Evolutionary conservation across 2,888 invertebrate genomes (phyloP).

Genomic region (Ceraclea dissimilis): DNA sequence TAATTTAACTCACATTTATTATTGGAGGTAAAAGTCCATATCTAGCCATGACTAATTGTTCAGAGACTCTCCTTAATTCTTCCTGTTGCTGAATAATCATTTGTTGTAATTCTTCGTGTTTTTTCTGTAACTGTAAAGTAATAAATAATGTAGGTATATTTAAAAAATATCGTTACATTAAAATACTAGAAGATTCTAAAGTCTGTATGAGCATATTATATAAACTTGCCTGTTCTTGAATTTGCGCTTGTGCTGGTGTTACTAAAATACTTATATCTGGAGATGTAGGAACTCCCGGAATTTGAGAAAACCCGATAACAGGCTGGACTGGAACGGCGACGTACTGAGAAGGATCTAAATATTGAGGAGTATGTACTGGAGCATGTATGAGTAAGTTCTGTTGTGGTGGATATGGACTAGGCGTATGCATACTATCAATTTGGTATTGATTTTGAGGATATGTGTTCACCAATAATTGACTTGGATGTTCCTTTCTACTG

Average conservation of each 20-base stretch:
- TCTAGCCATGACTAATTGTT: slow-evolving; percentile 74
- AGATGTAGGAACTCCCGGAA: slow-evolving; percentile 34
- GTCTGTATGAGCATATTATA: background rate
- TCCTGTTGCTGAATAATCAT: slow-evolving; percentile 81
- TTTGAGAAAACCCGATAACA: slow-evolving; percentile 35
- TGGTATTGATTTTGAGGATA: background rate
- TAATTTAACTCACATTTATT: slow-evolving; percentile 19
- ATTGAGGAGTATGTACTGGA: slow-evolving; percentile 24
- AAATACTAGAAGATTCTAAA: slow-evolving; percentile 1
- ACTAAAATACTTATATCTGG: slow-evolving; percentile 22
- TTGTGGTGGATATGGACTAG: slow-evolving; percentile 16
- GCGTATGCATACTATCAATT: background rate
- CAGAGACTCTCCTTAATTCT: slow-evolving; percentile 77
- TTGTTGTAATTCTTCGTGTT: slow-evolving; percentile 79
- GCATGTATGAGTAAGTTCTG: slow-evolving; percentile 8
- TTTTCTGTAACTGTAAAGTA: slow-evolving; percentile 51
- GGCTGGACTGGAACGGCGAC: slow-evolving; percentile 34
- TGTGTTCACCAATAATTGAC: background rate
- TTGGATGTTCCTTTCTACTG: background rate
- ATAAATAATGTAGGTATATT: background rate
- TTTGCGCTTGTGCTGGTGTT: slow-evolving; percentile 42
- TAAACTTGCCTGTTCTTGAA: slow-evolving; percentile 56
- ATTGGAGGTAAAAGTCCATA: slow-evolving; percentile 56
- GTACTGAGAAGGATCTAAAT: slow-evolving; percentile 37
- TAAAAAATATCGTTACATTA: background rate